A percentile compares a stretch with the other conserved stretches of the same genome.
Conservation (phyloP, 53 echinoderm and acorn worm species). For the Apostichopus leukothele region DNA sequence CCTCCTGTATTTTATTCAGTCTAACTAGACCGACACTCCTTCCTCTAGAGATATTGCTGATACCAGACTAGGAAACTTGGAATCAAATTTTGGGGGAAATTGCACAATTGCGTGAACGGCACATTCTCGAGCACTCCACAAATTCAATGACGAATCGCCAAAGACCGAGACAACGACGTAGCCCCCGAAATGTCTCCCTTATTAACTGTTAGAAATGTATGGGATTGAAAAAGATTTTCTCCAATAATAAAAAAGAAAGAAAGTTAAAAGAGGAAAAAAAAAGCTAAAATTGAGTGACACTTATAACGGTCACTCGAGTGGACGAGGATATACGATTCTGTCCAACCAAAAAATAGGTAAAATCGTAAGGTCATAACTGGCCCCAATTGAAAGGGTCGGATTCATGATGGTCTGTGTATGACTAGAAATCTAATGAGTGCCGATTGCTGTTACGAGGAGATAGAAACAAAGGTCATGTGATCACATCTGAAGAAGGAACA, state of each 20-base stretch:
- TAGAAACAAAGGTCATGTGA: no score
- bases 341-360: background rate
- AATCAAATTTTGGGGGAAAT: slow-evolving; percentile 21
- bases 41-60: slow-evolving; percentile 33
- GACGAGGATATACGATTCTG: background rate
- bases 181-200: no score
- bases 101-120: slow-evolving; percentile 28
- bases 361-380: background rate
- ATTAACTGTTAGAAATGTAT: no score
- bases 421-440: no score
- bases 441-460: no score
- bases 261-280: background rate
- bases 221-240: no score
- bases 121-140: slow-evolving; percentile 22
- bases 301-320: background rate
- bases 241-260: background rate
- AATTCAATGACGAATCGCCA: background rate
- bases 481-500: no score
- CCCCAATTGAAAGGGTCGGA: background rate
- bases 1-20: slow-evolving; percentile 8
- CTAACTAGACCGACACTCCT: slow-evolving; percentile 2
- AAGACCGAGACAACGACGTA: background rate
- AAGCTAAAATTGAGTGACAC: background rate
- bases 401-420: background rate
- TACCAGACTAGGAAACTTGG: slow-evolving; percentile 30